Conservation (phyloP, 1,140 invertebrate genomes). For the Pogonognathellus flavescens region DNA sequence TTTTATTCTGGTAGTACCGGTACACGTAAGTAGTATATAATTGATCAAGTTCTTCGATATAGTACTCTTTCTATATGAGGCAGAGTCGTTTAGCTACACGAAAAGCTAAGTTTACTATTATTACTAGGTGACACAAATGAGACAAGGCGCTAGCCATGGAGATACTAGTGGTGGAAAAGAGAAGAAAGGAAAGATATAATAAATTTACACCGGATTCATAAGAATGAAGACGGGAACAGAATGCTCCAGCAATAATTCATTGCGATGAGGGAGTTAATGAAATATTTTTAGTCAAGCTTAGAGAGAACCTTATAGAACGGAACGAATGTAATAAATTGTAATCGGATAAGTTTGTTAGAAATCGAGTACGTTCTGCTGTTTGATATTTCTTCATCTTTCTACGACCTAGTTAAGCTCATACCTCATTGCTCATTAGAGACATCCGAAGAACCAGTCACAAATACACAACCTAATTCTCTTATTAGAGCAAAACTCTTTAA, state of each 20-base stretch:
- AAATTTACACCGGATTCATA: conserved; percentile 20
- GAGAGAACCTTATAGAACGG: background rate
- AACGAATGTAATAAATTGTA: conserved; percentile 19
- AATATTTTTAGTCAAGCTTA: conserved; percentile 25
- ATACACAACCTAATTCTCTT: background rate
- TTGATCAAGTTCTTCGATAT: no score
- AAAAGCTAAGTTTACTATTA: no score
- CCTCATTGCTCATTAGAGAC: no score
- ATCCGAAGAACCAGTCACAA: background rate
- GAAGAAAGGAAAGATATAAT: background rate
- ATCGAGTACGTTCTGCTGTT: background rate
- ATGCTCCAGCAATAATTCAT: conserved; percentile 8
- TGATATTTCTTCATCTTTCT: no score
- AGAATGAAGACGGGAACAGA: conserved; percentile 32
- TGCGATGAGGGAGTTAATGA: background rate
- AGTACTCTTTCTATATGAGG: no score
- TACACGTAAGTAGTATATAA: no score
- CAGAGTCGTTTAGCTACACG: no score
- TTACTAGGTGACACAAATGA: no score
- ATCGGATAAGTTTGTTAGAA: conserved; percentile 34
- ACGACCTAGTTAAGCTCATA: no score
- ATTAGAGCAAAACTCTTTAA: no score
- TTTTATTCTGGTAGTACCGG: no score
- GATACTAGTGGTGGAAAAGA: background rate
- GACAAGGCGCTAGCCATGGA: no score